Conservation (phyloP, 2,113 vertebrate genomes). For the Numida meleagris region DNA sequence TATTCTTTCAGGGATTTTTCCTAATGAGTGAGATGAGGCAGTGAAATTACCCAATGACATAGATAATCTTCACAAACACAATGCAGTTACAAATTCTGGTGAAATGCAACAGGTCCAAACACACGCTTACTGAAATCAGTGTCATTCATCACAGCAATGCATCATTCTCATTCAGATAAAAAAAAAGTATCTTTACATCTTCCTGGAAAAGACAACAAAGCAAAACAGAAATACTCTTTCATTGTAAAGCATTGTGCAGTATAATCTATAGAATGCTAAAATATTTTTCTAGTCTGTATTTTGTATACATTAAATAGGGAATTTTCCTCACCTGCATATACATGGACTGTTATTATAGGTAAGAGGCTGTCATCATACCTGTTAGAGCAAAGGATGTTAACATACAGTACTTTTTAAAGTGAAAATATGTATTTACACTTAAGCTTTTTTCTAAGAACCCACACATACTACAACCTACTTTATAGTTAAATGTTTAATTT, state of each 20-base stretch:
- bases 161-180: constrained; percentile 74
- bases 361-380: background rate
- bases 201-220: constrained; percentile 58
- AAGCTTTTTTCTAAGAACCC: background rate
- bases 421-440: background rate
- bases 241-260: background rate
- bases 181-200: constrained; percentile 67
- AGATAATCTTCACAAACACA: background rate
- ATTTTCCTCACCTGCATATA: background rate
- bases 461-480: background rate
- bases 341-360: background rate
- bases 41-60: background rate
- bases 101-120: constrained; percentile 49
- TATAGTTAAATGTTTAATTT: background rate
- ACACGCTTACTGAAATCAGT: constrained; percentile 87
- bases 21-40: background rate
- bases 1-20: background rate
- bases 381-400: background rate
- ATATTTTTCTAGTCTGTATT: background rate
- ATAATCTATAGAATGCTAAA: background rate
- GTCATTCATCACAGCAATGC: constrained; percentile 83
- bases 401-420: background rate
- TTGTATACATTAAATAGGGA: background rate
- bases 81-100: constrained; percentile 15
- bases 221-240: constrained; percentile 22